Base-by-base conservation (phyloP, 2,888 invertebrate genomes). In the Hymenopus coronatus region DNA sequence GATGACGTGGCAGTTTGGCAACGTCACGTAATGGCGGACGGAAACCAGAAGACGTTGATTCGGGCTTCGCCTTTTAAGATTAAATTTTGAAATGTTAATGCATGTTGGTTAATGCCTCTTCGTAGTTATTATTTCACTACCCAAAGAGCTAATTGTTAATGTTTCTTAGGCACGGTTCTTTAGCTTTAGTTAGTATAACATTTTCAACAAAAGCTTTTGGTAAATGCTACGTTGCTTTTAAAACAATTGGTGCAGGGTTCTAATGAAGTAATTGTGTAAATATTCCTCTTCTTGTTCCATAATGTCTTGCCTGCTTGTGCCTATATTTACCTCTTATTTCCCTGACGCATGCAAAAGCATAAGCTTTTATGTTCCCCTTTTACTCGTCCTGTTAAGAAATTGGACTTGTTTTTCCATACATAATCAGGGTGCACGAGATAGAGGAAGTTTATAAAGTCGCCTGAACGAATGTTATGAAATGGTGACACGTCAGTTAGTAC, bases 81-180 rank as follows among this genome's bases (percentile, higher is more conserved):
- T 40, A 40, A 15, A 85, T 28, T 81, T 81, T 86, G 28, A 54
- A 82, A 46, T 46, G 81, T 82, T 87, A 70, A 30, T 87, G 87
- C 87, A 87, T 87, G 87, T 82, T 87, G 87, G 87, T 87, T 87
- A 28, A 87, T 87, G 87, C 82, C 82, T 87, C 87, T 87, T 27
- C 87, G 33, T 70, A 87, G 87, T 27, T 54, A 82, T 87, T 82
- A 87, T 70, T 70, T 70, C 54, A 70, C 54, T 70, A 25, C 25
- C 15, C 20, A 70, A 70, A 70, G 4, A 70, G 54, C 54, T 70
- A 15, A 46, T 70, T 70, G 20, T 70, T 70, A 70, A 12, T 70
- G 54, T 70, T 70, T 70, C 54, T 25, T 70, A 70, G 54, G 54
- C 54, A 70, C 54, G 54, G 54, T 70, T 70, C 4, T 4, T 70